Conservation (phyloP, 2,888 invertebrate genomes). For the Oxyteleia sp. region DNA sequence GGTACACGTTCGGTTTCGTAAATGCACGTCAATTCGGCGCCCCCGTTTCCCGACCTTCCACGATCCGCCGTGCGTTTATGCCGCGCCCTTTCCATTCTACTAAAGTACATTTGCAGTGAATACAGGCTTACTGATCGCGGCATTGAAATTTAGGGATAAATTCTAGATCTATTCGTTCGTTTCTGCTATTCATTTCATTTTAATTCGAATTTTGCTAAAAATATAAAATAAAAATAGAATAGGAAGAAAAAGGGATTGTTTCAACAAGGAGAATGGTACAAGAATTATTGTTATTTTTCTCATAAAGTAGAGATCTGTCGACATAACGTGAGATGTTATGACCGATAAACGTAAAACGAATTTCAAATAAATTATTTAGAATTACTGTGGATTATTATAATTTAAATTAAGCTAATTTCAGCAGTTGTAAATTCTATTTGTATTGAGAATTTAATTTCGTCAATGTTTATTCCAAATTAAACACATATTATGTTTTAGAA, state of each 20-base stretch:
- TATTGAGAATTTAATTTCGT: no score
- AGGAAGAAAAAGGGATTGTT: neutral
- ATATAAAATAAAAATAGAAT: constrained; percentile 34
- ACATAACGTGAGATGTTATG: neutral
- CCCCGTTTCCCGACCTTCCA: constrained; percentile 61
- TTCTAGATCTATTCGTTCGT: constrained; percentile 58
- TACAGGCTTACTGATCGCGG: constrained; percentile 64
- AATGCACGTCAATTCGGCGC: constrained; percentile 83
- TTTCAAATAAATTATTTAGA: no score
- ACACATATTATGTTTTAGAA: no score
- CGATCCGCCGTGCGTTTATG: constrained; percentile 73
- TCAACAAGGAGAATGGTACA: neutral
- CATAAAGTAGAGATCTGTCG: neutral
- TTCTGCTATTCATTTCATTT: constrained; percentile 63
- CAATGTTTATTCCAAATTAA: no score
- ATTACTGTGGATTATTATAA: no score
- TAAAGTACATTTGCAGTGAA: constrained; percentile 76
- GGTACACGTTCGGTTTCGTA: constrained; percentile 79
- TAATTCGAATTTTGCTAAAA: constrained; percentile 62
- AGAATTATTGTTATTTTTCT: neutral
- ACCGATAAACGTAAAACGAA: no score
- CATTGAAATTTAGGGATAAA: constrained; percentile 56
- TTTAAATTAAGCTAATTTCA: no score
- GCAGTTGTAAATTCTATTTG: no score
- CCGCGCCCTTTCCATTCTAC: constrained; percentile 73